phyloP scores from a whole-genome alignment of 2,888 invertebrate genomes.

The Phengaris alcon region DNA sequence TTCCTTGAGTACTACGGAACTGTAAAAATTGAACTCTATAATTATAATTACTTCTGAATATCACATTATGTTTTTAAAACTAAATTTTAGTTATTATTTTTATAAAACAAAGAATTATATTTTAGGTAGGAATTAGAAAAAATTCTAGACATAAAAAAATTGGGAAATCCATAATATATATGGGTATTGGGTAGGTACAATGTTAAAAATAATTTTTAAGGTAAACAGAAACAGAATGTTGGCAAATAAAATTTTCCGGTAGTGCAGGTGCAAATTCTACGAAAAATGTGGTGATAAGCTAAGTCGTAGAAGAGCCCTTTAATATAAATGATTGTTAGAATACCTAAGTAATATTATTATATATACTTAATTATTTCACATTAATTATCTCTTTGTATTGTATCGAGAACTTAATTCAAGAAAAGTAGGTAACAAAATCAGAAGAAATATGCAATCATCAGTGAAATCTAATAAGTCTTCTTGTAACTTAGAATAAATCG shows the following conservation, averaged over 20 bases:
- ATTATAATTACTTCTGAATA: no score
- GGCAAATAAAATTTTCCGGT: constrained; percentile 49
- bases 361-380: no score
- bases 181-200: background rate
- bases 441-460: no score
- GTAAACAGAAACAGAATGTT: constrained; percentile 34
- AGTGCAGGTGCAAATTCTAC: constrained; percentile 41
- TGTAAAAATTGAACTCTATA: no score
- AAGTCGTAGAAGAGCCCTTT: background rate
- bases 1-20: no score
- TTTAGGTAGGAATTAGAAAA: background rate
- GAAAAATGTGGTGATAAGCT: constrained; percentile 43
- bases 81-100: background rate
- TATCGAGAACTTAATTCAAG: no score
- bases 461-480: no score
- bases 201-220: constrained; percentile 36
- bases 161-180: background rate
- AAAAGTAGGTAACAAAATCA: no score
- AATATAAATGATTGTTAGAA: background rate
- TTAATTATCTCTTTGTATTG: no score
- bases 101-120: background rate
- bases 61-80: no score
- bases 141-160: background rate
- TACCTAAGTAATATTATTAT: no score
- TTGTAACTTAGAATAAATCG: no score